These are phyloP conservation scores for Lagopus leucura DNA, from an alignment of 2,113 vertebrate species.

Conservation along the genomic window DNA sequence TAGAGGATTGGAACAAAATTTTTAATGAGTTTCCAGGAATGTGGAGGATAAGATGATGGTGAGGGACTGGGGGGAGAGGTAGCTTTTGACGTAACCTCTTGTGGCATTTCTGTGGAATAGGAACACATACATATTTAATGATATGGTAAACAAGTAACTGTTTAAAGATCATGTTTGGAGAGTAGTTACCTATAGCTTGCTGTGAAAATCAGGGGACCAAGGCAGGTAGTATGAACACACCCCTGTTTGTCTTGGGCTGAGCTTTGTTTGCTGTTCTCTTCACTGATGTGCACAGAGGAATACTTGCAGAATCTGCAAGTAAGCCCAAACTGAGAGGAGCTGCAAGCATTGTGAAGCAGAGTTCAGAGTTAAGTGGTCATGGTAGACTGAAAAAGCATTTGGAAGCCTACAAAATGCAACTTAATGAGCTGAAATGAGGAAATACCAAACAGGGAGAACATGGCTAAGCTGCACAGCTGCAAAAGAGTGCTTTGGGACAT, in stretches of 20 bases:
- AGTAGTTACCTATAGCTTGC: neutral
- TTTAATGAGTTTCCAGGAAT: conserved; percentile 38
- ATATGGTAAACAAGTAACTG: neutral
- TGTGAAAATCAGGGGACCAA: neutral
- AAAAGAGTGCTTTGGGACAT: neutral
- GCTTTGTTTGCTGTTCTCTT: conserved; percentile 67
- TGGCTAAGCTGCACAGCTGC: neutral
- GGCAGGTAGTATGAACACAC: neutral
- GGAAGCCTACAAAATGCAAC: neutral
- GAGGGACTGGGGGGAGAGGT: neutral
- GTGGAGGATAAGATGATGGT: neutral
- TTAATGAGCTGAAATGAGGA: conserved; percentile 27
- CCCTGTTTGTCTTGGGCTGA: conserved; percentile 68
- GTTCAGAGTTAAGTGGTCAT: conserved; percentile 6
- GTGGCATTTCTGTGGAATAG: neutral
- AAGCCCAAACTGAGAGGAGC: neutral
- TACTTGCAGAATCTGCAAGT: conserved; percentile 37
- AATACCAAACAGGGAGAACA: neutral
- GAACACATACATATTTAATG: neutral
- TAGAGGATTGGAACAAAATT: conserved; percentile 19
- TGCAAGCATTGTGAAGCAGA: neutral
- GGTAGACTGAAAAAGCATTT: neutral
- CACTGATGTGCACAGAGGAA: conserved; percentile 26
- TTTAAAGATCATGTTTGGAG: neutral
- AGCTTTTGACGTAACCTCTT: neutral